Conservation (phyloP, 2,797 vertebrate genomes). For the Mormyrus proboscirostris region DNA sequence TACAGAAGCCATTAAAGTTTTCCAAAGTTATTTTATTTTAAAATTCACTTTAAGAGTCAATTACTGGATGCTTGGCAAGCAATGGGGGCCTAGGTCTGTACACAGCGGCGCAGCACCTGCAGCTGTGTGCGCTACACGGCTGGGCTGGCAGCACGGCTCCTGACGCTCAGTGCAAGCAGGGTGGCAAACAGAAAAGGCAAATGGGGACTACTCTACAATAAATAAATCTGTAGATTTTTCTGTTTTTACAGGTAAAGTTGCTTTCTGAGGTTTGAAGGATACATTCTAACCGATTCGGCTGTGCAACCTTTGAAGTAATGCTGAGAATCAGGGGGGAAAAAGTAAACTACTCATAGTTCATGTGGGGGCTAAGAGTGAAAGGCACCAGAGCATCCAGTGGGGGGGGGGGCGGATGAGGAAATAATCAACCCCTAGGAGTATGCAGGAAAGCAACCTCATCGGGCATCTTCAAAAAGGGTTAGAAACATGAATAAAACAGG, state of each 20-base stretch:
- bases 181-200: conserved; percentile 11
- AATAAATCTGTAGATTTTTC: conserved; percentile 53
- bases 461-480: conserved; percentile 35
- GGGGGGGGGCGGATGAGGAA: neutral
- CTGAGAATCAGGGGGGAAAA: conserved; percentile 37
- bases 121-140: neutral
- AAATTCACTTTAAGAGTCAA: conserved; percentile 56
- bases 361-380: conserved; percentile 33
- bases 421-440: conserved; percentile 35
- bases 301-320: conserved; percentile 59
- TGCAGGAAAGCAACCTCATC: conserved; percentile 39
- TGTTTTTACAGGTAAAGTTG: conserved; percentile 33
- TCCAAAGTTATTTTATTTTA: conserved; percentile 61
- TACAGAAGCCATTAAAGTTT: conserved; percentile 23
- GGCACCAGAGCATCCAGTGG: conserved; percentile 44
- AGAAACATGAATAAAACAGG: conserved; percentile 52
- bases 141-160: neutral
- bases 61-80: conserved; percentile 51
- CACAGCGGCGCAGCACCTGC: conserved; percentile 17
- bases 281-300: conserved; percentile 44
- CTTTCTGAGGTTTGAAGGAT: conserved; percentile 40
- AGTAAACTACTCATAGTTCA: conserved; percentile 45
- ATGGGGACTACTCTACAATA: conserved; percentile 47
- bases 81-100: conserved; percentile 49
- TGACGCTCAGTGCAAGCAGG: conserved; percentile 31